Conservation (phyloP, 1,140 invertebrate genomes). For the Drosophila parabipectinata region DNA sequence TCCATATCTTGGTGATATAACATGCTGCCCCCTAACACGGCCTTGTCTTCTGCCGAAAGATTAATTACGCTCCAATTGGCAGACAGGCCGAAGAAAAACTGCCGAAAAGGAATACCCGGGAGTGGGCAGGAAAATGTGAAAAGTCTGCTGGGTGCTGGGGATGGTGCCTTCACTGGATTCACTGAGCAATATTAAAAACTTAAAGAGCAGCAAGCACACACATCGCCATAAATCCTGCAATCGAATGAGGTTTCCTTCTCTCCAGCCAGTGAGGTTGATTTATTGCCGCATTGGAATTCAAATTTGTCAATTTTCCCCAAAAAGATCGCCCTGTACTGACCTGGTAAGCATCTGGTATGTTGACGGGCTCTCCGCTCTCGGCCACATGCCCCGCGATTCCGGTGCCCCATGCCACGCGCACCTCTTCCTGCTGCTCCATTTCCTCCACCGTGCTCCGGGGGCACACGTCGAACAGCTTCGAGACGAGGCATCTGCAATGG, state of each 20-base stretch:
- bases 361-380: slow-evolving; percentile 95
- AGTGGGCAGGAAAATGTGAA: slow-evolving; percentile 28
- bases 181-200: slow-evolving; percentile 68
- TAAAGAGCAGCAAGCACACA: slow-evolving; percentile 21
- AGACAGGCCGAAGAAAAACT: slow-evolving; percentile 50
- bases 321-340: slow-evolving; percentile 85
- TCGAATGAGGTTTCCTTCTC: slow-evolving; percentile 28
- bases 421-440: slow-evolving; percentile 96
- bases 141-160: slow-evolving; percentile 20
- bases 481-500: slow-evolving; percentile 90
- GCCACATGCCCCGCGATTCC: slow-evolving; percentile 98
- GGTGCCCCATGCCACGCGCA: slow-evolving; percentile 94
- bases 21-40: slow-evolving; percentile 48
- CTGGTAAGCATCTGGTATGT: slow-evolving; percentile 98
- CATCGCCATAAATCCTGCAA: slow-evolving; percentile 62
- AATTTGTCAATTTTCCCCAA: slow-evolving; percentile 60
- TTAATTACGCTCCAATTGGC: slow-evolving; percentile 77
- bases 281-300: slow-evolving; percentile 67
- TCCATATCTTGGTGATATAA: slow-evolving; percentile 56
- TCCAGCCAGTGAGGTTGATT: slow-evolving; percentile 53
- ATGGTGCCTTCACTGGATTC: slow-evolving; percentile 16
- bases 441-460: slow-evolving; percentile 94
- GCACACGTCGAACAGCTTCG: slow-evolving; percentile 97
- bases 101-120: slow-evolving; percentile 21
- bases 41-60: slow-evolving; percentile 59